Percentiles rank a stretch among this genome's conserved stretches.
These are phyloP conservation scores for Dugesia japonica DNA, from an alignment of 2,888 invertebrate genomes.

Conservation along the genomic window DNA sequence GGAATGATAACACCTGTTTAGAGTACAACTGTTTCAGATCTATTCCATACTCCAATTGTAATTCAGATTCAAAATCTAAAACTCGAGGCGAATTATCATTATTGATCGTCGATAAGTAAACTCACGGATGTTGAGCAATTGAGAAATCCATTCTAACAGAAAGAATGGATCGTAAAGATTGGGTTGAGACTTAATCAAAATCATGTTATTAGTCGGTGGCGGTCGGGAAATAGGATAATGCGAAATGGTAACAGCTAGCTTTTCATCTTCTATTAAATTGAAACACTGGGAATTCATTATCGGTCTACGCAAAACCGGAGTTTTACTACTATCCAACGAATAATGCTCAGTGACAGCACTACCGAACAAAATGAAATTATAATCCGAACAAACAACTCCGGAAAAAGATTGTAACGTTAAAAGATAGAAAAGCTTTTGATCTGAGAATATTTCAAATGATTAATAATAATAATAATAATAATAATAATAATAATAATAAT, in stretches of 20 bases:
- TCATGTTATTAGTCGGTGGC: background rate
- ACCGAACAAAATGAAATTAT: background rate
- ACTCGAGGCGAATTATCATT: too few species aligned
- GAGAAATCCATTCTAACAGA: background rate
- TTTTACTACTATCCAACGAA: background rate
- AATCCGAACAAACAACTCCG: background rate
- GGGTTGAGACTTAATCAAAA: background rate
- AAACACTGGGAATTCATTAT: background rate
- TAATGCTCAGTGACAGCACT: background rate
- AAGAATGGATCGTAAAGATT: background rate
- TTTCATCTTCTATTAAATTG: background rate
- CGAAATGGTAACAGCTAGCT: background rate
- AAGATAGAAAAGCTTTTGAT: background rate
- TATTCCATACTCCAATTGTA: background rate
- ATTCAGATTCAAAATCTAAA: background rate
- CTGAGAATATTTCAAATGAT: too few species aligned
- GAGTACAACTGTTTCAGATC: background rate
- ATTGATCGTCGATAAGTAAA: too few species aligned
- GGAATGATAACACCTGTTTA: background rate
- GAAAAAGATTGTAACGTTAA: background rate
- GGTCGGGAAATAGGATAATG: background rate
- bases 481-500: too few species aligned
- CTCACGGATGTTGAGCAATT: background rate
- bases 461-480: too few species aligned
- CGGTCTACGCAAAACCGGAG: background rate